Percentiles rank a stretch among this genome's conserved stretches.
These are phyloP conservation scores for Hucho hucho DNA, from an alignment of 2,113 vertebrate genomes.

Conservation along the genomic window DNA sequence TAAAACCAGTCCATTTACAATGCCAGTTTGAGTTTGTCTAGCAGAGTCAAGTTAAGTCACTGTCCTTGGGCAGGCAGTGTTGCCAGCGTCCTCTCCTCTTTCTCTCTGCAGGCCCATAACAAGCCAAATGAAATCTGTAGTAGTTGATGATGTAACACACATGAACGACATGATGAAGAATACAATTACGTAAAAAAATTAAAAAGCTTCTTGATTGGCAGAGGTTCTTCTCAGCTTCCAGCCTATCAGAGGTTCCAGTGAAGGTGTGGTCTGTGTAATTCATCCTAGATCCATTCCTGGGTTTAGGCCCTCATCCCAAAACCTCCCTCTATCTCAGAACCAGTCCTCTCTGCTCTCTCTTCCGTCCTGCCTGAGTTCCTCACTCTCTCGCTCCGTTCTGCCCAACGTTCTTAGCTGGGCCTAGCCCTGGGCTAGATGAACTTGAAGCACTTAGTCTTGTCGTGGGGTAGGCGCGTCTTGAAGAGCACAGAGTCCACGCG, in stretches of 20 bases:
- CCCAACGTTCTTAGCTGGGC: constrained; percentile 18
- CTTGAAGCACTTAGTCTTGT: constrained; percentile 99
- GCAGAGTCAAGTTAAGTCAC: constrained; percentile 26
- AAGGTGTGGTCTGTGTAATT: constrained; percentile 8
- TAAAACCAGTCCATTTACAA: constrained; percentile 5
- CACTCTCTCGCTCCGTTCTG: constrained; percentile 11
- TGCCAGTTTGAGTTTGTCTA: constrained; percentile 6
- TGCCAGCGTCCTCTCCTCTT: constrained; percentile 12
- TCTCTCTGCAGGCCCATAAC: constrained; percentile 20
- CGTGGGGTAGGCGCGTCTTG: constrained; percentile 96
- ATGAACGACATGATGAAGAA: constrained; percentile 24
- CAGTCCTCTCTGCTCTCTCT: constrained; percentile 5
- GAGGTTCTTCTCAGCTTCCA: constrained; percentile 50
- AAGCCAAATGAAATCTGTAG: constrained; percentile 64
- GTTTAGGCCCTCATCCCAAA: neutral
- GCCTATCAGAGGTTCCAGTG: constrained; percentile 28
- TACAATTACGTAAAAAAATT: constrained; percentile 8
- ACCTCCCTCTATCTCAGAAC: constrained; percentile 17
- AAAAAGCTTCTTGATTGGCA: constrained; percentile 48
- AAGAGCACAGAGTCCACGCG: constrained; percentile 97
- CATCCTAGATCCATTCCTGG: neutral
- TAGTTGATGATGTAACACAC: constrained; percentile 68
- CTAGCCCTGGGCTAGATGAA: constrained; percentile 82
- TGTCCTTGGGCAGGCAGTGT: constrained; percentile 33
- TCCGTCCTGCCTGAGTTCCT: constrained; percentile 15